phyloP scores from a whole-genome alignment of 1,140 invertebrate genomes.

The Tetragonula clypearis region DNA sequence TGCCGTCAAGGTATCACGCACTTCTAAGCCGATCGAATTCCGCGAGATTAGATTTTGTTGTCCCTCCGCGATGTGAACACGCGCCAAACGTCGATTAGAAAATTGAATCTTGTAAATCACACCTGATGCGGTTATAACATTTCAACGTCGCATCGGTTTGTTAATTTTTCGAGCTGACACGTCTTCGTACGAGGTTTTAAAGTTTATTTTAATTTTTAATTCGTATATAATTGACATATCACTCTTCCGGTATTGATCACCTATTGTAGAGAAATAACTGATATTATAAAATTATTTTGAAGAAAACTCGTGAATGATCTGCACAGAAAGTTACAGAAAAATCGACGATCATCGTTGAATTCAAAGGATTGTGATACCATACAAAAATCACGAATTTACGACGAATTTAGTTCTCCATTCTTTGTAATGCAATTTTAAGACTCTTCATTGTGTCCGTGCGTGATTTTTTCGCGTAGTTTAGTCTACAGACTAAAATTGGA shows the following conservation, averaged over 20 bases:
- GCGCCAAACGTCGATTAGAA: not conserved
- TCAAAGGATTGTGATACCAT: not conserved
- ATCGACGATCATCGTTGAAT: not conserved
- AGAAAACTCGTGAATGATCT: not conserved
- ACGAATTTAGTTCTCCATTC: not conserved
- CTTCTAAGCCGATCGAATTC: slow-evolving; percentile 18
- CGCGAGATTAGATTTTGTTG: slow-evolving; percentile 3
- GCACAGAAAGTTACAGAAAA: not conserved
- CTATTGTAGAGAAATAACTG: no score
- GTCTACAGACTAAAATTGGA: slow-evolving; percentile 35
- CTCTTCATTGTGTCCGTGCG: not conserved
- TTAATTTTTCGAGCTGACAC: no score
- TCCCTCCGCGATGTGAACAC: not conserved
- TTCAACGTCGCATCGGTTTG: no score
- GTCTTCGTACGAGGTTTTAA: no score
- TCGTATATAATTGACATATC: no score
- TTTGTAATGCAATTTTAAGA: not conserved
- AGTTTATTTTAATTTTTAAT: no score
- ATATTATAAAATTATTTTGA: no score
- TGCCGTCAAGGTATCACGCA: not conserved
- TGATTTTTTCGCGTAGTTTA: not conserved
- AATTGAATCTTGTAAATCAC: not conserved
- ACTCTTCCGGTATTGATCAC: no score
- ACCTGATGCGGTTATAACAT: no score
- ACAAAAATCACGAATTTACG: not conserved